These are phyloP conservation scores for Bubo scandiacus DNA, from an alignment of 2,113 vertebrate species.

Conservation along the genomic window DNA sequence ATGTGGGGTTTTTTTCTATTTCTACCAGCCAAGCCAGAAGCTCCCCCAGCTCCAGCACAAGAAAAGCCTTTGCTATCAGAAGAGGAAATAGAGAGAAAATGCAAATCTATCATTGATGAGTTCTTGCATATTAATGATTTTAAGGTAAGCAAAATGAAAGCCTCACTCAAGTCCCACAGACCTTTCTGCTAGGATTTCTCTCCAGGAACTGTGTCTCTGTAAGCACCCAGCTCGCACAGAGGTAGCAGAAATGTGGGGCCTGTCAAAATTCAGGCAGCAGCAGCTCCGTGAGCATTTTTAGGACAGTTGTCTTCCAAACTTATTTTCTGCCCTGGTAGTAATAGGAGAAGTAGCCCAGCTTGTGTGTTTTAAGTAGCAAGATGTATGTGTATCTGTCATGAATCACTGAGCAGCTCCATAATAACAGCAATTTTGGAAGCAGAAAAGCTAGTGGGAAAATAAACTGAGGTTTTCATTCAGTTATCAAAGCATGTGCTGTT, in stretches of 20 bases:
- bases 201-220: neutral
- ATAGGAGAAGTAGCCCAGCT: neutral
- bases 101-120: constrained; percentile 94
- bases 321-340: neutral
- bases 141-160: constrained; percentile 78
- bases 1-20: neutral
- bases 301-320: neutral
- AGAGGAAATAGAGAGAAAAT: constrained; percentile 91
- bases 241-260: rapidly evolving
- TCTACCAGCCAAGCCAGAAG: constrained; percentile 81
- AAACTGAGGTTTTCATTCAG: constrained; percentile 11
- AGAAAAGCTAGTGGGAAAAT: constrained; percentile 17
- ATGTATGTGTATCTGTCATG: neutral
- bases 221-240: neutral
- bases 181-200: neutral
- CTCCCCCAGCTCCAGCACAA: constrained; percentile 54
- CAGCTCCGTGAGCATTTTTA: neutral
- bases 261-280: neutral
- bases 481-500: constrained; percentile 15
- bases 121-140: constrained; percentile 98
- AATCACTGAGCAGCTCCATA: constrained; percentile 12
- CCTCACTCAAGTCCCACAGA: neutral
- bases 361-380: neutral
- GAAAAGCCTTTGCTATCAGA: constrained; percentile 82
- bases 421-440: constrained; percentile 12